Conservation (phyloP, 2,797 vertebrate species). For the Mus minutoides region DNA sequence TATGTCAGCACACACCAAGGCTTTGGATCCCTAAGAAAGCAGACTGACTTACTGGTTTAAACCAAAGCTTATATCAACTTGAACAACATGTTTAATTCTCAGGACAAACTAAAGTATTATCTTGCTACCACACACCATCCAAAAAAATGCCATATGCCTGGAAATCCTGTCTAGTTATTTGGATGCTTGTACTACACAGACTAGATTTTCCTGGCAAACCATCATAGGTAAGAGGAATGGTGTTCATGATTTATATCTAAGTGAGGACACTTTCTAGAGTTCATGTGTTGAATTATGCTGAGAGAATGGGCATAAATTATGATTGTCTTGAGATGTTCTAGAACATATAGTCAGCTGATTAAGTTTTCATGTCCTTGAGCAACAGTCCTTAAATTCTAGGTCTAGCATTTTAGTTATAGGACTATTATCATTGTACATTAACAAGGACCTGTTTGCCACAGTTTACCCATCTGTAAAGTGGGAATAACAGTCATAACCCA, state of each 20-base stretch:
- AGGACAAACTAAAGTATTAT: not conserved
- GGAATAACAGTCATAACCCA: not conserved
- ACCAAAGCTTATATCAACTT: not conserved
- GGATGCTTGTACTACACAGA: constrained; percentile 1
- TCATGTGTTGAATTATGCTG: constrained; percentile 27
- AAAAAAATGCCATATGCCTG: not conserved
- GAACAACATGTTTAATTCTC: not conserved
- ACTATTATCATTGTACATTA: not conserved
- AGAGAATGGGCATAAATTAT: not conserved
- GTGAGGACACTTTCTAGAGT: constrained; percentile 4
- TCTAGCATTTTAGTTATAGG: not conserved
- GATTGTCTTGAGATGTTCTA: not conserved
- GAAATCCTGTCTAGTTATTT: not conserved
- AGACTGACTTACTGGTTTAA: not conserved
- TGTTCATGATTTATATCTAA: constrained; percentile 5
- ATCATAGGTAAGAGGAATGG: not conserved
- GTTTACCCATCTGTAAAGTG: not conserved
- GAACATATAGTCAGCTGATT: not conserved
- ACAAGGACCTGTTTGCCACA: not conserved
- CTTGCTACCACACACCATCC: not conserved
- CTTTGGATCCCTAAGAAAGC: not conserved
- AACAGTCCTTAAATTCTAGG: not conserved
- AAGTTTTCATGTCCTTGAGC: constrained; percentile 2
- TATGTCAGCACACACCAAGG: not conserved
- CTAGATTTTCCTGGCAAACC: constrained; percentile 39